A percentile compares a stretch with the other conserved stretches of the same genome.
Conservation (phyloP, 1,140 invertebrate species). For the Calliopsis andreniformis region DNA sequence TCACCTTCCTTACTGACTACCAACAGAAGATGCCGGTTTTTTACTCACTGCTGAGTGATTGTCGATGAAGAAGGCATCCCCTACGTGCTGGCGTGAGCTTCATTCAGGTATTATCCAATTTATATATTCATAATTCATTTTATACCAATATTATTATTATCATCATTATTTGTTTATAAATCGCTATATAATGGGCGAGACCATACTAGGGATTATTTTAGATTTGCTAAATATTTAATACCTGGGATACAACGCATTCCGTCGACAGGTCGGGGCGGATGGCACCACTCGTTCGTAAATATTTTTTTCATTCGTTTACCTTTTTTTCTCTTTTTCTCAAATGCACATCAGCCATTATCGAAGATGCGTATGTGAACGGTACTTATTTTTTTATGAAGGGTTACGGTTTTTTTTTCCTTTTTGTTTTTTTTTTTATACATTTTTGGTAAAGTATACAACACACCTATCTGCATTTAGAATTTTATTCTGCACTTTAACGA, state of each 20-base stretch:
- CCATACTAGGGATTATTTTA: constrained; percentile 62
- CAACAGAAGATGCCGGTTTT: constrained; percentile 82
- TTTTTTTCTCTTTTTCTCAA: constrained; percentile 6
- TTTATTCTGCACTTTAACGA: constrained; percentile 48
- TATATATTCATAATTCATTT: constrained; percentile 82
- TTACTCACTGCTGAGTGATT: constrained; percentile 81
- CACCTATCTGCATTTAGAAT: constrained; percentile 30
- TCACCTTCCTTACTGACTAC: constrained; percentile 82
- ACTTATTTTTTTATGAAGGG: neutral
- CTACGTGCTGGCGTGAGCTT: constrained; percentile 80
- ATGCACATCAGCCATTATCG: constrained; percentile 13
- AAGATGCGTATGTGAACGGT: neutral
- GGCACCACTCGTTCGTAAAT: constrained; percentile 59
- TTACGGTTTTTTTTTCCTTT: neutral
- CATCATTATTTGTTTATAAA: constrained; percentile 75
- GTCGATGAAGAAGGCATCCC: constrained; percentile 81
- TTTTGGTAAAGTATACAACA: constrained; percentile 14
- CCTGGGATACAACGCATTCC: constrained; percentile 63
- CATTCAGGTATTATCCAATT: constrained; percentile 83
- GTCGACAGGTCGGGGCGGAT: constrained; percentile 65
- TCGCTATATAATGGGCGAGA: constrained; percentile 64
- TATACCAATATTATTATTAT: constrained; percentile 78
- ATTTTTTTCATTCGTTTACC: constrained; percentile 24
- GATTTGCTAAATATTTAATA: constrained; percentile 62
- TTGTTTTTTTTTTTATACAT: too few relatives aligned